Conservation (phyloP, 2,797 vertebrate genomes). For the Hoplostethus atlanticus region DNA sequence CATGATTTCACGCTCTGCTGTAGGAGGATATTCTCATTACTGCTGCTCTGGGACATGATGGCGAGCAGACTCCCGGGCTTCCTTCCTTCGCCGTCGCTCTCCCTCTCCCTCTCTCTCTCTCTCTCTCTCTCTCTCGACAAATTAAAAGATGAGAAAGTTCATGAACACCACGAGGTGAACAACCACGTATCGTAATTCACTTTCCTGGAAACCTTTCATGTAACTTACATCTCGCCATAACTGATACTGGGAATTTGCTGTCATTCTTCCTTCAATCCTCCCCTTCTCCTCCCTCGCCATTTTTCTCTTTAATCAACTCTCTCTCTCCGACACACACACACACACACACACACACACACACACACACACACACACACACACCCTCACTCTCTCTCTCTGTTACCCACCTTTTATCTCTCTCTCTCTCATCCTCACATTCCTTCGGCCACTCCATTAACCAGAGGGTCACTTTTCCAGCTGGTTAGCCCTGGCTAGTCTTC, state of each 20-base stretch:
- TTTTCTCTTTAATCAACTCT: slow-evolving; percentile 2
- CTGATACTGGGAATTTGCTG: too few relatives aligned
- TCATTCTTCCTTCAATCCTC: too few relatives aligned
- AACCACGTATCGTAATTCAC: too few relatives aligned
- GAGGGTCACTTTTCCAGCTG: slow-evolving; percentile 79
- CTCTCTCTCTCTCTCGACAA: too few relatives aligned
- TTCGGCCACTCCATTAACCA: slow-evolving; percentile 68
- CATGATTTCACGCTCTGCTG: slow-evolving; percentile 40
- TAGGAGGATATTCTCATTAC: slow-evolving; percentile 49
- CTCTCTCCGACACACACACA: neutral
- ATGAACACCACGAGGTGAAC: too few relatives aligned
- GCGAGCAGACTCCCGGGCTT: slow-evolving; percentile 17
- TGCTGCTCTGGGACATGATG: slow-evolving; percentile 28
- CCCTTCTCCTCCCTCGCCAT: too few relatives aligned
- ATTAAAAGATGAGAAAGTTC: too few relatives aligned
- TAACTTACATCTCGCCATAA: too few relatives aligned
- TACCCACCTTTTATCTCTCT: slow-evolving; percentile 38
- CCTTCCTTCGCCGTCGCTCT: slow-evolving; percentile 2
- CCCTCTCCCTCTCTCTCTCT: slow-evolving; percentile 1
- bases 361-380: neutral
- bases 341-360: neutral
- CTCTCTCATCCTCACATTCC: slow-evolving; percentile 46
- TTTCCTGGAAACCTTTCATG: too few relatives aligned
- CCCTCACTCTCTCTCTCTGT: slow-evolving; percentile 26
- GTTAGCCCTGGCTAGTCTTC: slow-evolving; percentile 67